These are phyloP conservation scores for Sternarchorhynchus goeldii DNA, from an alignment of 2,797 vertebrate species.

Conservation along the genomic window DNA sequence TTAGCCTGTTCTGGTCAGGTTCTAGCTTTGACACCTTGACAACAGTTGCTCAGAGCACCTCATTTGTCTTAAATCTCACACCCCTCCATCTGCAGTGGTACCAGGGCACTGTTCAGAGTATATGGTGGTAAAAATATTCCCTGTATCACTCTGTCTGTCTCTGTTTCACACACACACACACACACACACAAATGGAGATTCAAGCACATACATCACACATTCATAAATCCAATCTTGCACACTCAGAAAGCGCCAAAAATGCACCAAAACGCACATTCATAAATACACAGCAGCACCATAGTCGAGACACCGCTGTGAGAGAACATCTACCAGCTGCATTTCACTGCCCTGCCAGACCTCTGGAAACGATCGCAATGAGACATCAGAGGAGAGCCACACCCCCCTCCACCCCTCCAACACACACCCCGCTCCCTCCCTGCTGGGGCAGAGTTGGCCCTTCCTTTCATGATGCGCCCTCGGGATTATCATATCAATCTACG, in stretches of 20 bases:
- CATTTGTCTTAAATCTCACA: slow-evolving; percentile 47
- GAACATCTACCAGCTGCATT: not conserved
- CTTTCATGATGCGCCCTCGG: slow-evolving; percentile 50
- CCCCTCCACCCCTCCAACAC: not conserved
- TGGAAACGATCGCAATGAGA: slow-evolving; percentile 33
- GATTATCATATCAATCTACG: slow-evolving; percentile 53
- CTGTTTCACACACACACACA: not conserved
- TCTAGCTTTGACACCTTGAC: slow-evolving; percentile 48
- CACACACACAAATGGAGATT: not conserved
- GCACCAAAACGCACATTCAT: not conserved
- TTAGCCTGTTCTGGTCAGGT: slow-evolving; percentile 33
- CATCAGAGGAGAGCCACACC: slow-evolving; percentile 35
- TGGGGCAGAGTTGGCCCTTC: slow-evolving; percentile 44
- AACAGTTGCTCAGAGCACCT: slow-evolving; percentile 47
- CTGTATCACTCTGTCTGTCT: slow-evolving; percentile 19
- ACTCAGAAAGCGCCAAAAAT: not conserved
- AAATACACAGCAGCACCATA: not conserved
- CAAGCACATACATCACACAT: not conserved
- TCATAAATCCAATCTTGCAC: not conserved
- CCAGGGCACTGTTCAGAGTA: slow-evolving; percentile 45
- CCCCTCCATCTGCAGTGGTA: slow-evolving; percentile 35
- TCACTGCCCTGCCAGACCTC: slow-evolving; percentile 19
- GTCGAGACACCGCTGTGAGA: slow-evolving; percentile 10
- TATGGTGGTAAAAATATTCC: slow-evolving; percentile 20
- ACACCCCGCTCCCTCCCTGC: slow-evolving; percentile 27